Evolutionary conservation across 1,140 invertebrate species (phyloP), one percentile per base, ranked within the genome.

Genomic region (Sweltsa coloradensis): DNA sequence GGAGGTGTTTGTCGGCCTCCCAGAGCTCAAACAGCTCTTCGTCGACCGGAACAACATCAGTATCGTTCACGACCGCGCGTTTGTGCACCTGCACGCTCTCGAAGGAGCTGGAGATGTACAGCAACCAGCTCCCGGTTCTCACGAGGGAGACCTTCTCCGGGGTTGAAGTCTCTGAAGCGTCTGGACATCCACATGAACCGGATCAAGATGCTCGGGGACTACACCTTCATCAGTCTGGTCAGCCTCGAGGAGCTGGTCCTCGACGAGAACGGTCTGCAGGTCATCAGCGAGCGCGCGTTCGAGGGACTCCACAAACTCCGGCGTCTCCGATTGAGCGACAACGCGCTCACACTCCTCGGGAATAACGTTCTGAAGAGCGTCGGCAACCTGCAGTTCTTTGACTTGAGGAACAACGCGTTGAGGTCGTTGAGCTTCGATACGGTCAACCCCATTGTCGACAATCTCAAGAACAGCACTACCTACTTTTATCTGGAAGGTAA

Each of bases 401-500:
- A 88, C 62, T 63, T 89, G 27, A 70, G 79, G 53, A 72, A 77
- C 5, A 88, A 89, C 58, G 62, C 70, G 45, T 70, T 89, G 48
- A 72, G 76, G 54, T 82, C 79, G n/a, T 68, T 89, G 56, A 80
- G 79, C 50, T 76, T 75, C 58, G 76, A 80, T 49, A 80, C 78
- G 27, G 70, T 87, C 50, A 70, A 72, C 39, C 83, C 83, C 3
- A 75, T 89, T 58, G 60, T 85, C 49, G 72, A 74, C 46, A 86
- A 85, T 64, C 71, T 86, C 57, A 80, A 81, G 62, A 79, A 80
- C 55, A 67, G 60, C 41, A 73, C 73, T 51, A 81, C 82, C 57
- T 74, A 78, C 67, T 74, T 89, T 58, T 74, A 78, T 55, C 60
- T 87, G 37, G 76, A 79, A 72, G 81, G 85, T 89, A 65, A 83